These are phyloP conservation scores for Microcebus lehilahytsara DNA, from an alignment of 2,113 vertebrate genomes.

Conservation along the genomic window DNA sequence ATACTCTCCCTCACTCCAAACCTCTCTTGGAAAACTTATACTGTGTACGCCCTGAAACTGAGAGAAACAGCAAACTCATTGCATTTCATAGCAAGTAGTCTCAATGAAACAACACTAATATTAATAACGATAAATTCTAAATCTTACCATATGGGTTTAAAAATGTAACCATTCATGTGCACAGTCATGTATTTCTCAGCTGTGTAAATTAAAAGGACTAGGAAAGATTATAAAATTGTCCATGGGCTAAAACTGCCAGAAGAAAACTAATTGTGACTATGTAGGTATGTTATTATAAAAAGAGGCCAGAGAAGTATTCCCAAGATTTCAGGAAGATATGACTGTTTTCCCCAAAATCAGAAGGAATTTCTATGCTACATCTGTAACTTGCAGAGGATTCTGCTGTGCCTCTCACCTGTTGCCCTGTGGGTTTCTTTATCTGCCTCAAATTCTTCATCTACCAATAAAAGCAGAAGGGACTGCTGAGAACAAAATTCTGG, in stretches of 20 bases:
- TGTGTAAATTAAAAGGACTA: background rate
- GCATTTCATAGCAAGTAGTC: background rate
- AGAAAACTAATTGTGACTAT: background rate
- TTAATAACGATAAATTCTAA: slow-evolving; percentile 14
- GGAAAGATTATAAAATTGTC: background rate
- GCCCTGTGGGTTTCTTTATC: background rate
- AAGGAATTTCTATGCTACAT: background rate
- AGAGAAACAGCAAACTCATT: background rate
- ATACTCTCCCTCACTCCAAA: background rate
- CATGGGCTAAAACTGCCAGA: background rate
- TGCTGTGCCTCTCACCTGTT: background rate
- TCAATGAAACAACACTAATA: background rate
- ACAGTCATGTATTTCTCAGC: background rate
- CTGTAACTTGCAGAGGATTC: background rate
- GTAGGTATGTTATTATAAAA: background rate
- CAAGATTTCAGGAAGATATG: background rate
- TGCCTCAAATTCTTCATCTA: background rate
- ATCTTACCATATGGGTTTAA: background rate
- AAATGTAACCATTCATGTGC: background rate
- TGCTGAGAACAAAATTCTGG: background rate
- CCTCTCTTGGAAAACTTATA: background rate
- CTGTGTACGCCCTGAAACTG: background rate
- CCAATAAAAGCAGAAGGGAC: background rate
- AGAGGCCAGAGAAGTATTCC: background rate
- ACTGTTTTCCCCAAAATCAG: background rate